Base-by-base conservation (phyloP, 2,113 vertebrate genomes). In the Taxidea taxus region DNA sequence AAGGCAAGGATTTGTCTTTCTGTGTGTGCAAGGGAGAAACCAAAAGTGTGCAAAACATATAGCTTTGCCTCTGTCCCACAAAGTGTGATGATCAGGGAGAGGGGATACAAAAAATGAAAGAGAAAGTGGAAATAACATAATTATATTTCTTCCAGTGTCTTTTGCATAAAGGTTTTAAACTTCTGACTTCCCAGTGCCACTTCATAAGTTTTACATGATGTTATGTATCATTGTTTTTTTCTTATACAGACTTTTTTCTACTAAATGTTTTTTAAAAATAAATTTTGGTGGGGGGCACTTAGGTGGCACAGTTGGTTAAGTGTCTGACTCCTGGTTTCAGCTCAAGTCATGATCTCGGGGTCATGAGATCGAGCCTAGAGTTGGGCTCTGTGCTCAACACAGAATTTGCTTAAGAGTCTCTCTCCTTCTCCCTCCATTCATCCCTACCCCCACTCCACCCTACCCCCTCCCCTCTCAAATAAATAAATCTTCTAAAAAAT, bases 21-120 rank as follows among this genome's bases (percentile, higher is more conserved):
- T 70, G 10, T n/a, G 44, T 9, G 12, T 4, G 31, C 74, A 86
- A 66, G 34, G 91, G 54, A 91, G 80, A 86, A 74, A 37, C 29
- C 9, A 78, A 58, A 34, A 29, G 39, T 18, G 1, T 16, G 7
- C 34, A 96, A 77, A 91, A n/a, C 1, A 2, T 6, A 20, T 21
- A 34, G 29, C 39, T 25, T 37, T 54, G 9, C 25, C 34, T 47
- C 39, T 89, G 74, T 21, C 27, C 42, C 34, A 23, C 15, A 23
- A 18, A 31, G 13, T 20, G 3, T 2, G 13, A 23, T 31, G 68
- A 60, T 16, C 1, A 10, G 0, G 13, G 7, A 12, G n/a, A 72
- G 10, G 34, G 13, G 13, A 54, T 12, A 56, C 20, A 47, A 34
- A 81, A 37, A 87, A 72, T 11, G 7, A 82, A 85, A 83, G 72